Conservation (phyloP, 1,140 invertebrate species). For the Rhopalosiphum maidis region DNA sequence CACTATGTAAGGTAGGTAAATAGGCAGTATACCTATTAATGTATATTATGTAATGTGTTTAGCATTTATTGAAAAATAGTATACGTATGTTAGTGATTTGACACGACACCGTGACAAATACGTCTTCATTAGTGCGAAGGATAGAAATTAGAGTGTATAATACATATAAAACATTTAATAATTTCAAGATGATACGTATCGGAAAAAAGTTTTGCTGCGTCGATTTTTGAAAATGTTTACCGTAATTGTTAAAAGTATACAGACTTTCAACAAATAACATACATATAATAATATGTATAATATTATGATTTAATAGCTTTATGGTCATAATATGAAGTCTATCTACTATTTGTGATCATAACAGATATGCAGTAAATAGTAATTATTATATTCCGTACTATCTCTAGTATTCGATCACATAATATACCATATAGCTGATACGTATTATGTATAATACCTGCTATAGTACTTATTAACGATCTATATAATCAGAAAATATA, state of each 20-base stretch:
- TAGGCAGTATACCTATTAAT: too few species aligned
- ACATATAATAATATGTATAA: neutral
- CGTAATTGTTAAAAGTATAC: neutral
- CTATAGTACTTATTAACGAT: neutral
- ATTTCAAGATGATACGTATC: neutral
- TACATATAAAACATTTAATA: neutral
- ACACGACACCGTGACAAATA: neutral
- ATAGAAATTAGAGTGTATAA: neutral
- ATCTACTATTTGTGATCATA: slow-evolving; percentile 6
- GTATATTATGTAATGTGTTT: neutral
- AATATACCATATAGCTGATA: neutral
- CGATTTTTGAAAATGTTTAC: neutral
- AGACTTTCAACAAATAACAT: neutral
- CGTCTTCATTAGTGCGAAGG: neutral
- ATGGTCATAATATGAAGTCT: neutral
- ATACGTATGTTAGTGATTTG: neutral
- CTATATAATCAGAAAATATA: neutral
- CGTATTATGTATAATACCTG: neutral
- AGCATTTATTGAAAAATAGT: neutral
- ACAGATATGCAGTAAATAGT: neutral
- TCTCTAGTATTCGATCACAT: neutral
- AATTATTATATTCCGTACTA: neutral
- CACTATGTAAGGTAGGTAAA: too few species aligned
- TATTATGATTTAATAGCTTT: neutral
- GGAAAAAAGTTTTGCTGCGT: neutral